Evolutionary conservation across 2,797 vertebrate species (phyloP).

Genomic region (Liparis tanakae): DNA sequence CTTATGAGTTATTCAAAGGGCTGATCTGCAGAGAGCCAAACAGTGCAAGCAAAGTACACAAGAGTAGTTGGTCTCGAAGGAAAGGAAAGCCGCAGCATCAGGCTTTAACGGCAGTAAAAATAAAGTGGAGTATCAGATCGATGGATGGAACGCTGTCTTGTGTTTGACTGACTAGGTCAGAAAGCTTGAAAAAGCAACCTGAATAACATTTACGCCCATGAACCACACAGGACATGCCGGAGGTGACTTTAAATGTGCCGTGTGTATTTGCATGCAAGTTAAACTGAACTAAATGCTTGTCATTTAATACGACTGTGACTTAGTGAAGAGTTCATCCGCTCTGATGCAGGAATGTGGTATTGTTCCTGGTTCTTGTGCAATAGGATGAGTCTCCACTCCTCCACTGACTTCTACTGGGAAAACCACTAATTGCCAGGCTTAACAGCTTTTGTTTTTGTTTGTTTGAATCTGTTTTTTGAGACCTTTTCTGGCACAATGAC

Average conservation of each 20-base stretch:
- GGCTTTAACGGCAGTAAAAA: conserved; percentile 54
- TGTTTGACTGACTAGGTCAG: conserved; percentile 69
- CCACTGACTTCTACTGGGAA: conserved; percentile 45
- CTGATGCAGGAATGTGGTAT: conserved; percentile 31
- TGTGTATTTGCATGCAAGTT: neutral
- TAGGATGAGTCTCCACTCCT: conserved; percentile 27
- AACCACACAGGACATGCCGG: conserved; percentile 10
- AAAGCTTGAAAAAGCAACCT: conserved; percentile 39
- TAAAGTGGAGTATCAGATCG: conserved; percentile 24
- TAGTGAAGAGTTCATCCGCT: conserved; percentile 9
- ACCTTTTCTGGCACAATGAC: conserved; percentile 17
- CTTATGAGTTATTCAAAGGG: conserved; percentile 61
- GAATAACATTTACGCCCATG: conserved; percentile 26
- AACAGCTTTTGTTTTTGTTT: conserved; percentile 54
- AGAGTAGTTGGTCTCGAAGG: conserved; percentile 34
- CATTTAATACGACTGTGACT: conserved; percentile 7
- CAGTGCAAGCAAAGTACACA: conserved; percentile 20
- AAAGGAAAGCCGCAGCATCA: conserved; percentile 6
- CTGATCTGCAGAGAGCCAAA: conserved; percentile 33
- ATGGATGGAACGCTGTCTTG: conserved; percentile 56
- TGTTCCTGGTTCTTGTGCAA: conserved; percentile 43
- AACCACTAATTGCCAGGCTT: conserved; percentile 60
- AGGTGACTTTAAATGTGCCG: neutral
- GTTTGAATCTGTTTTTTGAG: conserved; percentile 11
- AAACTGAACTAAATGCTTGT: neutral